Conservation (phyloP, 2,113 vertebrate species). For the Heteronetta atricapilla region DNA sequence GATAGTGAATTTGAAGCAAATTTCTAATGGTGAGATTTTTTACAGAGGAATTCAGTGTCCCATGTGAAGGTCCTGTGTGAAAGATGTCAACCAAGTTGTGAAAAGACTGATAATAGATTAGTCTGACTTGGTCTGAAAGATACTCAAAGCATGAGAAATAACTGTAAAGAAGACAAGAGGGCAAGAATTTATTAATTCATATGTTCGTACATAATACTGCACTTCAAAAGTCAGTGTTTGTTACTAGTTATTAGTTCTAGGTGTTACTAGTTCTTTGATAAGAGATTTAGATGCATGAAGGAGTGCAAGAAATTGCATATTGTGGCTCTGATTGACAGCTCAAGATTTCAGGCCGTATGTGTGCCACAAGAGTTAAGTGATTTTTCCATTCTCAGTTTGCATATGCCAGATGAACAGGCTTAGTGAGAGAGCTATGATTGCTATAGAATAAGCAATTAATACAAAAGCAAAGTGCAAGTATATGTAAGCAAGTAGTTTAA, state of each 20-base stretch:
- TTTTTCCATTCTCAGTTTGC: constrained; percentile 6
- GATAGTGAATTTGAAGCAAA: neutral
- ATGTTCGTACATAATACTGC: neutral
- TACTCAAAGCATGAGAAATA: neutral
- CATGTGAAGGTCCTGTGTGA: neutral
- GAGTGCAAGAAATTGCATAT: neutral
- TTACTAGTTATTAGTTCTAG: neutral
- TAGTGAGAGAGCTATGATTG: neutral
- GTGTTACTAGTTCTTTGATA: neutral
- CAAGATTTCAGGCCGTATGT: constrained; percentile 1
- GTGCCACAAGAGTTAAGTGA: neutral
- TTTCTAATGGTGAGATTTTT: neutral
- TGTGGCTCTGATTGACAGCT: neutral
- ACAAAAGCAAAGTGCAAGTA: neutral
- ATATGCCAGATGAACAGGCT: neutral
- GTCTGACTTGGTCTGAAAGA: neutral
- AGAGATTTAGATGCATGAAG: neutral
- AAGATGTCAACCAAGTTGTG: neutral
- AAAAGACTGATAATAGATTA: neutral
- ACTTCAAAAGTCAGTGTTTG: neutral
- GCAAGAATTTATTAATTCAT: neutral
- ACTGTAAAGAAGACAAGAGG: neutral
- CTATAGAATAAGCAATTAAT: constrained; percentile 48
- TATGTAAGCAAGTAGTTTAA: constrained; percentile 16
- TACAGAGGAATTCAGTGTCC: neutral